Evolutionary conservation across 2,113 vertebrate genomes (phyloP).

Genomic region (Eublepharis macularius): DNA sequence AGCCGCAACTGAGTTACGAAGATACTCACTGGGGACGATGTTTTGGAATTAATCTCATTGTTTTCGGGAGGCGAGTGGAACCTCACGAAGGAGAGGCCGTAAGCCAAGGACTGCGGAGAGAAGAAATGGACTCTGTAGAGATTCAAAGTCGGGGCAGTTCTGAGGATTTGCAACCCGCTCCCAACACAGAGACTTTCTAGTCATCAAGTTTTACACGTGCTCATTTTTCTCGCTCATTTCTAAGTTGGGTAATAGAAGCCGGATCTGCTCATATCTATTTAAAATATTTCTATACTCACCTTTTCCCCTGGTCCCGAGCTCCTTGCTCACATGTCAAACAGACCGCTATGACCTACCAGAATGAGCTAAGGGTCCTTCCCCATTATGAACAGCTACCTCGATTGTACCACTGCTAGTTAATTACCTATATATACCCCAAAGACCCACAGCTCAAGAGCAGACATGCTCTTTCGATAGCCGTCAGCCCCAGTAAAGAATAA

Average conservation of each 20-base stretch:
- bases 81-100: constrained; percentile 86
- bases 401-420: not conserved
- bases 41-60: constrained; percentile 65
- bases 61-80: constrained; percentile 87
- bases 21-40: constrained; percentile 77
- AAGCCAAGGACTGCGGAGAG: constrained; percentile 77
- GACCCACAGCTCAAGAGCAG: not conserved
- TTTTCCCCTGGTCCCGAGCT: no score
- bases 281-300: no score
- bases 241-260: not conserved
- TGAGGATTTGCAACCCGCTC: not conserved
- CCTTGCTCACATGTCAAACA: no score
- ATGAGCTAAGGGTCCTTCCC: not conserved
- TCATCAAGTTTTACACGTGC: not conserved
- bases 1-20: not conserved
- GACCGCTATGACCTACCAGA: no score
- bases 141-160: not conserved
- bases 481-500: not conserved
- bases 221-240: not conserved
- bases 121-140: not conserved
- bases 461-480: not conserved
- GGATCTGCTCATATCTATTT: no score
- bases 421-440: not conserved
- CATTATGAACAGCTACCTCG: not conserved
- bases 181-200: not conserved